A percentile compares a stretch with the other conserved stretches of the same genome.
Conservation (phyloP, 2,113 vertebrate species). For the Labeo rohita region DNA sequence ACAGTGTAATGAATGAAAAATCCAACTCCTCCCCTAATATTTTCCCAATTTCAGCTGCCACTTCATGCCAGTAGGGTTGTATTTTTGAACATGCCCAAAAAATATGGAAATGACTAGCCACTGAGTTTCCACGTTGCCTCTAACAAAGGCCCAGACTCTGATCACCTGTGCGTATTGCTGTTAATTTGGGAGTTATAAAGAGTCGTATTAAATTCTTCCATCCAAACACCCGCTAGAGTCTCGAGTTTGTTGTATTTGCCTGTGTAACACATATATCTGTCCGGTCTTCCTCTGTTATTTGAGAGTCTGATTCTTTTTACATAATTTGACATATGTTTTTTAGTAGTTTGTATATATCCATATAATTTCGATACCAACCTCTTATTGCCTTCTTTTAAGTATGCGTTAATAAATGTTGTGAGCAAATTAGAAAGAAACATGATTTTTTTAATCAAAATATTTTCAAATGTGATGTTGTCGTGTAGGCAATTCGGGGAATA, state of each 20-base stretch:
- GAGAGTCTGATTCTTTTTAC: neutral
- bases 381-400: neutral
- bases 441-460: too few relatives aligned
- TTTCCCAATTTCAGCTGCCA: neutral
- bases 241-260: too few relatives aligned
- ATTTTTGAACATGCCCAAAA: neutral
- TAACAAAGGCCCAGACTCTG: neutral
- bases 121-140: neutral
- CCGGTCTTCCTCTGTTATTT: neutral
- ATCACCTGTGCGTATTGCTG: neutral
- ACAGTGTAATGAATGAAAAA: neutral
- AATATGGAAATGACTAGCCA: neutral
- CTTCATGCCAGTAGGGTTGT: neutral
- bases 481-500: neutral
- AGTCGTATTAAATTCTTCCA: too few relatives aligned
- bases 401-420: constrained; percentile 5
- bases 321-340: neutral
- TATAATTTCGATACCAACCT: too few relatives aligned
- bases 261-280: neutral
- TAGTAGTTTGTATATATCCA: neutral
- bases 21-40: neutral
- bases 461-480: too few relatives aligned
- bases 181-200: neutral
- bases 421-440: too few relatives aligned
- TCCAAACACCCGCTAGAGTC: too few relatives aligned